Conservation (phyloP, 1,140 invertebrate genomes). For the Wasmannia auropunctata region DNA sequence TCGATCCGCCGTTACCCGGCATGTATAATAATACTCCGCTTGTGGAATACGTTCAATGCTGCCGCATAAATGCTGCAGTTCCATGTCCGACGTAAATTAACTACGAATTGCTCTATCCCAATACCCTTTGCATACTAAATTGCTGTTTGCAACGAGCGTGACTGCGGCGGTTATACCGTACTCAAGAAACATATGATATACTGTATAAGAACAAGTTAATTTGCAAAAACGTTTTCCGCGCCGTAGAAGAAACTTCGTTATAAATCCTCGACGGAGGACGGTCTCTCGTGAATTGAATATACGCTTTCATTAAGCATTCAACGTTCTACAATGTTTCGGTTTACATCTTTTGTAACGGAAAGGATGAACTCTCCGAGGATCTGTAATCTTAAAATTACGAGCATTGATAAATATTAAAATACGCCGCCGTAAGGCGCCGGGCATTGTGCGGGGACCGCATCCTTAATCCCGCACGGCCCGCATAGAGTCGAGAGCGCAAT, state of each 20-base stretch:
- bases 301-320: background rate
- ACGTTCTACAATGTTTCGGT: background rate
- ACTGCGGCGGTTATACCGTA: background rate
- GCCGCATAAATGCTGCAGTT: background rate
- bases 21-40: background rate
- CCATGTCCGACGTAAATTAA: background rate
- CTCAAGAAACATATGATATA: too few relatives aligned
- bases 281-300: background rate
- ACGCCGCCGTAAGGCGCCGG: too few relatives aligned
- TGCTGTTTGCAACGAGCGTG: background rate
- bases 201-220: too few relatives aligned
- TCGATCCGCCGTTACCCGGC: background rate
- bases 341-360: background rate
- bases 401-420: background rate
- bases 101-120: background rate
- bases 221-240: too few relatives aligned
- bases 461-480: constrained; percentile 30
- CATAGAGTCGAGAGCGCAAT: background rate
- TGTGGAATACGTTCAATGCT: background rate
- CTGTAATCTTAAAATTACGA: background rate
- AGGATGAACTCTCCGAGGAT: background rate
- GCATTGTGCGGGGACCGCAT: background rate
- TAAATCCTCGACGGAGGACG: too few relatives aligned
- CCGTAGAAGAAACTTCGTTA: too few relatives aligned
- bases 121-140: background rate